Conservation (phyloP, 2,888 invertebrate genomes). For the Phengaris alcon region DNA sequence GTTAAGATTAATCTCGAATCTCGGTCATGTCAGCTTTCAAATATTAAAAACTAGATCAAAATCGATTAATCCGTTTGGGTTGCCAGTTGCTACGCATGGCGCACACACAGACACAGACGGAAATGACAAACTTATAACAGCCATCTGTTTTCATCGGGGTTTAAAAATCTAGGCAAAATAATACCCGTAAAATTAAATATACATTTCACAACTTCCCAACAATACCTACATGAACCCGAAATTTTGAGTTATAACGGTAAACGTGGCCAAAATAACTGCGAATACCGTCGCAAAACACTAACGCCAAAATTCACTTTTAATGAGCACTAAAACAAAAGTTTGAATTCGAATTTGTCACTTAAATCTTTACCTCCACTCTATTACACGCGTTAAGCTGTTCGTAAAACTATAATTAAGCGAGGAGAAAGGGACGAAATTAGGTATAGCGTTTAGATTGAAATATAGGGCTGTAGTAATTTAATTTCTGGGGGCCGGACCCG, state of each 20-base stretch:
- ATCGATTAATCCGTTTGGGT: no score
- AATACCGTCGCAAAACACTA: background rate
- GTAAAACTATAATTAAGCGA: conserved; percentile 47
- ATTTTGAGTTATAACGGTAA: background rate
- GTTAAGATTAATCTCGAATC: no score
- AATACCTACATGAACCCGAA: background rate
- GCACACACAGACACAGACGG: no score
- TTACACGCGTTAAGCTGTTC: conserved; percentile 51
- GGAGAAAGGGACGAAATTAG: conserved; percentile 48
- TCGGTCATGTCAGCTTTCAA: no score
- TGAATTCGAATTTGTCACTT: conserved; percentile 21
- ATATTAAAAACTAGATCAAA: no score
- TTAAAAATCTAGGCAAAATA: no score
- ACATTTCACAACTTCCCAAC: background rate
- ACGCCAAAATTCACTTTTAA: background rate
- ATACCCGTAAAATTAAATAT: background rate
- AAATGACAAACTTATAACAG: no score
- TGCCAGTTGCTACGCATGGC: no score
- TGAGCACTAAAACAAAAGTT: conserved; percentile 13
- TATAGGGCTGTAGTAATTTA: conserved; percentile 65
- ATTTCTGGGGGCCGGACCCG: conserved; percentile 63
- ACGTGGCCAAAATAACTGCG: background rate
- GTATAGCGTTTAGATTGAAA: conserved; percentile 72
- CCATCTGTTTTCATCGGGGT: no score
- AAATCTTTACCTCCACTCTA: conserved; percentile 39